Evolutionary conservation across 1,140 invertebrate genomes (phyloP), one percentile per base, ranked within the genome.

Genomic region (Neotoxoptera formosana): DNA sequence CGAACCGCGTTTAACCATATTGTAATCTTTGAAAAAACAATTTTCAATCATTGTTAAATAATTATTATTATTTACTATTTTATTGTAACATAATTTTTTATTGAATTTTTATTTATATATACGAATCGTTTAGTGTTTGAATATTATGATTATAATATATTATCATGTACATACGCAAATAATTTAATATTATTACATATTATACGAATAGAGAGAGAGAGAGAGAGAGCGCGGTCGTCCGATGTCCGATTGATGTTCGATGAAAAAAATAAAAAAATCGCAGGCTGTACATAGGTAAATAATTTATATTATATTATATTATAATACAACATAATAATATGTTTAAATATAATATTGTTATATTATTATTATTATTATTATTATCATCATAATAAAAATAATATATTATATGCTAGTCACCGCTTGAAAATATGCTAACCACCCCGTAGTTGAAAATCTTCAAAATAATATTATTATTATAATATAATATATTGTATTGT

Each of bases 361-460:
- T 60, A 90, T 60, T 90, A 90, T 90, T 25, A 90, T 41, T 90
- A 90, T 90, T 25, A 90, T n/a, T n/a, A n/a, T n/a, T n/a, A n/a
- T n/a, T n/a, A n/a, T n/a, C n/a, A n/a, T n/a, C n/a, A n/a, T n/a
- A n/a, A n/a, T n/a, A n/a, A n/a, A n/a, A n/a, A n/a, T 90, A 21
- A 60, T 60, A 41, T 60, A 88, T 36, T 21, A 56, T 92, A 83
- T 92, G 47, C 91, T 92, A 92, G 91, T 92, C 91, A 84, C 91
- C 48, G 91, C 91, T 92, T 92, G n/a, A 53, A 51, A 92, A 92
- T 84, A 92, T 53, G 91, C 91, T 92, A 92, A 92, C 91, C 91
- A 92, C 67, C 67, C 47, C 30, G 47, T 92, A 92, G 76, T 83
- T 84, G 56, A 92, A 51, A 83, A 25, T 92, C 34, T 60, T 60